Conservation (phyloP, 2,797 vertebrate species). For the Lepidocolaptes lacrymiger region DNA sequence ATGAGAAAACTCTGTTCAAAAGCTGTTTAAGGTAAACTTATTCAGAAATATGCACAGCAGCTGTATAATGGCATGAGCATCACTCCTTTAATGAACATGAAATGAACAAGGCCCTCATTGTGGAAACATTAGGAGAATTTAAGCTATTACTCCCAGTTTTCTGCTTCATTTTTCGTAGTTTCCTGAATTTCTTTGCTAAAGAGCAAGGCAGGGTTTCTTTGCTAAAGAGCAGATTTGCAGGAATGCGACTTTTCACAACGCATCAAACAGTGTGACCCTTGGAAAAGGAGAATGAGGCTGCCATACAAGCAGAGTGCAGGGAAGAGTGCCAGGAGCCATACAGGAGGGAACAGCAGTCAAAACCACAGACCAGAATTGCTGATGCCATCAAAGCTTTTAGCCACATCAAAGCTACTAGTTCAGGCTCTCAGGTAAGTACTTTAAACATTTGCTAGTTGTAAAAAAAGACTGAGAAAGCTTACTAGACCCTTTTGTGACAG, state of each 20-base stretch:
- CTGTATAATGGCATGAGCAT: background rate
- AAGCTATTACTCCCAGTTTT: background rate
- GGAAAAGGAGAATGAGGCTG: background rate
- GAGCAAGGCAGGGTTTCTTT: background rate
- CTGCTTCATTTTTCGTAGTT: background rate
- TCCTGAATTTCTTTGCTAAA: background rate
- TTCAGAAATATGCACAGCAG: background rate
- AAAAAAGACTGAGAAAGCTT: background rate
- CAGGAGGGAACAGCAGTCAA: background rate
- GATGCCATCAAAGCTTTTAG: background rate
- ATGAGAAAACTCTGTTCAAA: background rate
- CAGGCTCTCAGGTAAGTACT: background rate
- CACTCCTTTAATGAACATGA: background rate
- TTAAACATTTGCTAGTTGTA: background rate
- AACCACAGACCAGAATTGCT: background rate
- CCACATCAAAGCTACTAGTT: background rate
- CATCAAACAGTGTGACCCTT: background rate
- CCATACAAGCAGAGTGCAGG: background rate
- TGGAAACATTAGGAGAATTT: rapidly evolving
- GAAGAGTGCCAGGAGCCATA: background rate
- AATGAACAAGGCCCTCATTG: background rate
- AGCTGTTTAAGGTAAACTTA: background rate
- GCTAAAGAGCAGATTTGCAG: background rate
- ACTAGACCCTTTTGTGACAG: background rate
- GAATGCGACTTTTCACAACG: background rate